Conservation (phyloP, 2,888 invertebrate species). For the Crossocerus cetratus region DNA sequence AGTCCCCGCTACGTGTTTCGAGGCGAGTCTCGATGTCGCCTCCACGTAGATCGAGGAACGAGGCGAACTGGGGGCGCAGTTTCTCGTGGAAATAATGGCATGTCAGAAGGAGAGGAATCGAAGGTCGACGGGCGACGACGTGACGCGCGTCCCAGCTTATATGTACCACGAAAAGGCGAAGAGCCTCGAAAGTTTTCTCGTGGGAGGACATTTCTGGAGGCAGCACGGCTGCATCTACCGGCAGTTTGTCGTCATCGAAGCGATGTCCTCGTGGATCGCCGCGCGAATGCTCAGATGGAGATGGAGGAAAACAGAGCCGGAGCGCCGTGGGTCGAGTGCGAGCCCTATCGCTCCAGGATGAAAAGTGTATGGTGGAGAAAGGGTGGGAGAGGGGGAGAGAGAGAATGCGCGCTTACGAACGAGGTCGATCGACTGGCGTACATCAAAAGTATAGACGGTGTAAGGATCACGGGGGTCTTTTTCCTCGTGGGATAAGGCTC, state of each 20-base stretch:
- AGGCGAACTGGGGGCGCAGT: slow-evolving; percentile 13
- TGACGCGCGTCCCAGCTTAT: slow-evolving; percentile 25
- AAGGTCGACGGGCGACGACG: slow-evolving; percentile 44
- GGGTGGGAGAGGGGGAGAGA: slow-evolving; percentile 14
- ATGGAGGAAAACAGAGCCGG: slow-evolving; percentile 14
- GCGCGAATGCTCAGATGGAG: slow-evolving; percentile 7
- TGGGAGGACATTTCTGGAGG: slow-evolving; percentile 36
- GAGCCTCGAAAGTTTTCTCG: slow-evolving; percentile 48
- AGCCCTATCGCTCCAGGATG: not conserved
- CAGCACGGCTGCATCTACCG: slow-evolving; percentile 37
- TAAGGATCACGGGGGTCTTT: slow-evolving; percentile 9
- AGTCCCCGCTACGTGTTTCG: slow-evolving; percentile 3
- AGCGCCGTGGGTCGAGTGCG: not conserved
- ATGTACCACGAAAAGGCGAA: slow-evolving; percentile 29
- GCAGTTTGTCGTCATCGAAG: slow-evolving; percentile 46
- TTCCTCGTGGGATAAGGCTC: slow-evolving; percentile 21
- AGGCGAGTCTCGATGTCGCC: not conserved
- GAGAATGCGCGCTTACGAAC: not conserved
- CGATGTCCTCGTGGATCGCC: slow-evolving; percentile 30
- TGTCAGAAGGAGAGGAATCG: slow-evolving; percentile 27
- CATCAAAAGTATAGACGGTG: slow-evolving; percentile 25
- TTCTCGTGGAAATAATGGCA: slow-evolving; percentile 5
- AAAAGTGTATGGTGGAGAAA: slow-evolving; percentile 2
- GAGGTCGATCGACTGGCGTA: not conserved
- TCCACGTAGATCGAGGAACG: not conserved